Percentiles rank a stretch among this genome's conserved stretches.
These are phyloP conservation scores for Mallotus villosus DNA, from an alignment of 2,797 vertebrate genomes.

Conservation along the genomic window DNA sequence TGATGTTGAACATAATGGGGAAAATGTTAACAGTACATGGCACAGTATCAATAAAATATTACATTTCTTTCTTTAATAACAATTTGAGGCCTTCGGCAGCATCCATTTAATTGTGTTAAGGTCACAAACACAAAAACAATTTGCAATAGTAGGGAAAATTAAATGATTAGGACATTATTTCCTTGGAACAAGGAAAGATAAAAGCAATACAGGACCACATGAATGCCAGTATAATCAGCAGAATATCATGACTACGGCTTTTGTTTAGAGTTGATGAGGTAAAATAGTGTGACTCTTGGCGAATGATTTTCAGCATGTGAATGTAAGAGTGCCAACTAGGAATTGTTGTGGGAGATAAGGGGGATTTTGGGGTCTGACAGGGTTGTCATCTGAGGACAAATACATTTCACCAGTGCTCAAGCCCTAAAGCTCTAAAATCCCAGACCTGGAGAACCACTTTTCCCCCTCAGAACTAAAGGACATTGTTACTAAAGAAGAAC, in stretches of 20 bases:
- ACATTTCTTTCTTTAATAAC: slow-evolving; percentile 27
- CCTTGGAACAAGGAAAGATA: slow-evolving; percentile 43
- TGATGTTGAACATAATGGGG: slow-evolving; percentile 39
- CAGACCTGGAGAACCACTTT: slow-evolving; percentile 52
- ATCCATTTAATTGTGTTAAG: slow-evolving; percentile 27
- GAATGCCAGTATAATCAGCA: slow-evolving; percentile 63
- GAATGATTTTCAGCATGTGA: background rate
- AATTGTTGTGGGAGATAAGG: slow-evolving; percentile 7
- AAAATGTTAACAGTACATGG: slow-evolving; percentile 51
- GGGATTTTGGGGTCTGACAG: slow-evolving; percentile 29
- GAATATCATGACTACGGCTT: slow-evolving; percentile 65
- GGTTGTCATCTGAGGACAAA: slow-evolving; percentile 19
- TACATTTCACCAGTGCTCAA: slow-evolving; percentile 27
- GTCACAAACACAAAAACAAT: slow-evolving; percentile 55
- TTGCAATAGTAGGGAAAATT: slow-evolving; percentile 50
- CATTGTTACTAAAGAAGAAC: slow-evolving; percentile 33
- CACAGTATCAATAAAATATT: slow-evolving; percentile 52
- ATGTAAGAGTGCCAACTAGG: slow-evolving; percentile 19
- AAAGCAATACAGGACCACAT: slow-evolving; percentile 56
- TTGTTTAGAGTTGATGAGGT: slow-evolving; percentile 64
- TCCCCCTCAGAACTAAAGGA: slow-evolving; percentile 40
- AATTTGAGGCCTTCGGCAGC: slow-evolving; percentile 18
- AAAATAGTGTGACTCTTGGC: slow-evolving; percentile 50
- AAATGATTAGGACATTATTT: slow-evolving; percentile 50
- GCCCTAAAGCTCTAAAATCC: slow-evolving; percentile 14